phyloP scores from a whole-genome alignment of 2,113 vertebrate species.

The Brachyistius frenatus region DNA sequence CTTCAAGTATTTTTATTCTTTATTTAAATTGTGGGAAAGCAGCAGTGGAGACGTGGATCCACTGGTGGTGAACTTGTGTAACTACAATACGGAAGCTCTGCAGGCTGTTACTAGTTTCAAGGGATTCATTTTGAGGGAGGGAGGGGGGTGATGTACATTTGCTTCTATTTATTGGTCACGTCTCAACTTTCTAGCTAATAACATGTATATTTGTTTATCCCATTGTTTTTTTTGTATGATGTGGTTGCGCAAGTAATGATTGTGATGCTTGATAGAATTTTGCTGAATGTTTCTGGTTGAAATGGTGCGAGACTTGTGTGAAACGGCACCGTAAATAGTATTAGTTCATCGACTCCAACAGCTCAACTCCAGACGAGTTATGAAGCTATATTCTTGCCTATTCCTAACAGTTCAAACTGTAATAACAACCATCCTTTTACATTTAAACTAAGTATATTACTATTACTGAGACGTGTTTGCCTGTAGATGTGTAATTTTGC shows the following conservation, averaged over 20 bases:
- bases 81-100: slow-evolving; percentile 35
- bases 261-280: slow-evolving; percentile 62
- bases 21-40: slow-evolving; percentile 34
- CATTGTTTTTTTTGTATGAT: slow-evolving; percentile 57
- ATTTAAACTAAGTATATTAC: slow-evolving; percentile 53
- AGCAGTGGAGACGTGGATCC: slow-evolving; percentile 37
- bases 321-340: slow-evolving; percentile 34
- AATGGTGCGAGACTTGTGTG: slow-evolving; percentile 38
- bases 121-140: slow-evolving; percentile 50
- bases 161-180: slow-evolving; percentile 79
- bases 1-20: not conserved
- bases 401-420: slow-evolving; percentile 51
- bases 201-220: slow-evolving; percentile 67
- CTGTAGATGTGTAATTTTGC: slow-evolving; percentile 44
- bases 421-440: slow-evolving; percentile 49
- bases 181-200: slow-evolving; percentile 63
- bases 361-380: slow-evolving; percentile 40
- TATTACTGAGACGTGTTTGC: slow-evolving; percentile 42
- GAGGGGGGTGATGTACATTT: slow-evolving; percentile 55
- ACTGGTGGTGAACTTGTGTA: slow-evolving; percentile 27
- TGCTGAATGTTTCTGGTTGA: slow-evolving; percentile 56
- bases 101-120: slow-evolving; percentile 40
- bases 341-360: slow-evolving; percentile 31
- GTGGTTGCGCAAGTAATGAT: slow-evolving; percentile 47
- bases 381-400: slow-evolving; percentile 42